Base-by-base conservation (phyloP, 1,140 invertebrate species). In the Bombus breviceps region DNA sequence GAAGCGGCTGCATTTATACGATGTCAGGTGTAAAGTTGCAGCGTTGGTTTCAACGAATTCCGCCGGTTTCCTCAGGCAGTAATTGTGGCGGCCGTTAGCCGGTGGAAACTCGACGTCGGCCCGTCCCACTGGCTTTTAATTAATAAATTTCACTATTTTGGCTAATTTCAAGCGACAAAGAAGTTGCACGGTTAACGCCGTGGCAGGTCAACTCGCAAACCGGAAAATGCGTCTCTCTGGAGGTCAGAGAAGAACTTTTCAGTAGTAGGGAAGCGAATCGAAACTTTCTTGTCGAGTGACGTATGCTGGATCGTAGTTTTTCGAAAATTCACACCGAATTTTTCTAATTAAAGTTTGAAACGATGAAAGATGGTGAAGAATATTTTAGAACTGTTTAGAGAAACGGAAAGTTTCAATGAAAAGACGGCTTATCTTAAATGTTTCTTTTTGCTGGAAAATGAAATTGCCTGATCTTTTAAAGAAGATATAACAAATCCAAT, bases 171-270 rank as follows among this genome's bases (percentile, higher is more conserved):
- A 13, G 37, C 28, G 37, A 81, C 80, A 62, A 81, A 62, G 64
- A 37, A 79, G 64, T 53, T 69, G 59, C 15, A 6, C 25, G 25
- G n/a, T 25, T 43, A 34, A 25, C 37, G 28, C 62, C 53, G 0
- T 13, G 57, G 69, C 22, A 22, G 43, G 6, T 43, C 72, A 83
- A 76, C 68, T 32, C 43, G 47, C 6, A 53, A 53, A 53, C 47
- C 9, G 73, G 73, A 41, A 68, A 83, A 76, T 76, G 81, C 81
- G 62, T 37, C 34, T 41, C 73, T 57, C 73, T 25, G 37, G 34
- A 37, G 72, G n/a, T 32, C 41, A 68, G 25, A 37, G 28, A 22
- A 41, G 28, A 37, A 83, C 18, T 69, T 69, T 53, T 34, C 15
- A 15, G 22, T n/a, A 22, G 34, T 41, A 39, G 32, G 25, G 18